Percentiles rank a stretch among this genome's conserved stretches.
Conservation (phyloP, 1,140 invertebrate species). For the Drosophila arawakana region DNA sequence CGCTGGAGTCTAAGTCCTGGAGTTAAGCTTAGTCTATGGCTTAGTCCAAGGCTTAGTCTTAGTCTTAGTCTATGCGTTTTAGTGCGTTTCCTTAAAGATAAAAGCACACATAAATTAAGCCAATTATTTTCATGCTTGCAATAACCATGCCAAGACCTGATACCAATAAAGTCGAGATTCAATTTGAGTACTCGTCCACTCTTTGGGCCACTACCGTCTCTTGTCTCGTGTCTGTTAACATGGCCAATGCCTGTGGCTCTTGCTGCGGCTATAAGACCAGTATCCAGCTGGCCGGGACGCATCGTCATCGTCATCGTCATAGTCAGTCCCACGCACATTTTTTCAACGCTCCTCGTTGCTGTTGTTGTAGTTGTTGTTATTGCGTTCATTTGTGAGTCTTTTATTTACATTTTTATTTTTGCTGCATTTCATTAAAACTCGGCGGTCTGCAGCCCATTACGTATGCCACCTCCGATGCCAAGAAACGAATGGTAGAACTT, state of each 20-base stretch:
- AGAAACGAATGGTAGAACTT: conserved; percentile 53
- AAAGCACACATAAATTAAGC: conserved; percentile 69
- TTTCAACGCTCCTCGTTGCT: conserved; percentile 56
- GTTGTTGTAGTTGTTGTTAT: conserved; percentile 69
- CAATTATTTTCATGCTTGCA: conserved; percentile 72
- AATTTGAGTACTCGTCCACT: conserved; percentile 66
- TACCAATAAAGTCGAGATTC: conserved; percentile 75
- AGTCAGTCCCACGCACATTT: conserved; percentile 78
- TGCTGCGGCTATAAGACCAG: conserved; percentile 10
- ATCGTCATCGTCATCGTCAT: conserved; percentile 43
- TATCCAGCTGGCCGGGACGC: conserved; percentile 28
- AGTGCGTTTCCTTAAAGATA: conserved; percentile 56
- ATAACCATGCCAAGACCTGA: conserved; percentile 54
- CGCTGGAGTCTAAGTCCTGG: not conserved
- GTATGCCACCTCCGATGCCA: conserved; percentile 54
- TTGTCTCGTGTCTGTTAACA: not conserved
- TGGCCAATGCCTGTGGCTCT: conserved; percentile 26
- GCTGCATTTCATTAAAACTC: conserved; percentile 58
- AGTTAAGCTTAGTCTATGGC: not conserved
- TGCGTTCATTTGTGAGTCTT: conserved; percentile 71
- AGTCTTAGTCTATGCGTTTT: not conserved
- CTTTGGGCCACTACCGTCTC: conserved; percentile 5
- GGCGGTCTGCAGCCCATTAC: conserved; percentile 46
- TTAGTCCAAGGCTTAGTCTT: not conserved
- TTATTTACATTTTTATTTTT: conserved; percentile 75